Conservation (phyloP, 2,113 vertebrate species). For the Hemibagrus wyckioides region DNA sequence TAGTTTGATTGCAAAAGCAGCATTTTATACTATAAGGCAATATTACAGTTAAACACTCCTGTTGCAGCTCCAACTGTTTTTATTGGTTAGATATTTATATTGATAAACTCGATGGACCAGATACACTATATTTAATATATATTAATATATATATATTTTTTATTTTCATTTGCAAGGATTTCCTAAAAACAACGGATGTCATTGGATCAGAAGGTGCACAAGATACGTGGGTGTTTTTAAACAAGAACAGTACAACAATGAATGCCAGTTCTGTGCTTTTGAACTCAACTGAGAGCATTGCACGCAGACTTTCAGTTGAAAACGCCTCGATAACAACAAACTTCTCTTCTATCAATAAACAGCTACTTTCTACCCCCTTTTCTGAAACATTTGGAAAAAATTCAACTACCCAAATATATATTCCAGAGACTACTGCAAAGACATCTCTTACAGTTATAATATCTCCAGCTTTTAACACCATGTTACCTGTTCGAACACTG, state of each 20-base stretch:
- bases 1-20: too few species aligned
- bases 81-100: background rate
- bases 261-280: slow-evolving; percentile 70
- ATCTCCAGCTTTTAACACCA: slow-evolving; percentile 52
- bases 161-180: slow-evolving; percentile 59
- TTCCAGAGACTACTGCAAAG: slow-evolving; percentile 53
- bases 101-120: background rate
- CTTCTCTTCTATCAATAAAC: slow-evolving; percentile 56
- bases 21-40: background rate
- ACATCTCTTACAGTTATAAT: slow-evolving; percentile 70
- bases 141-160: too few species aligned
- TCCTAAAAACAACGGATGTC: slow-evolving; percentile 62
- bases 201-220: slow-evolving; percentile 55
- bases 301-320: slow-evolving; percentile 34
- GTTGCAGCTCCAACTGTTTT: background rate
- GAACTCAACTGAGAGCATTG: slow-evolving; percentile 71
- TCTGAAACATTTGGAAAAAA: slow-evolving; percentile 37
- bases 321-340: slow-evolving; percentile 27
- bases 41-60: background rate
- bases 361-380: slow-evolving; percentile 38
- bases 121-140: background rate
- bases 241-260: slow-evolving; percentile 48
- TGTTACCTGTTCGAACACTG: too few species aligned
- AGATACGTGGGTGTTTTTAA: slow-evolving; percentile 60
- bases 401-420: slow-evolving; percentile 59